These are phyloP conservation scores for Rhizomys pruinosus DNA, from an alignment of 2,113 vertebrate species.

Conservation along the genomic window DNA sequence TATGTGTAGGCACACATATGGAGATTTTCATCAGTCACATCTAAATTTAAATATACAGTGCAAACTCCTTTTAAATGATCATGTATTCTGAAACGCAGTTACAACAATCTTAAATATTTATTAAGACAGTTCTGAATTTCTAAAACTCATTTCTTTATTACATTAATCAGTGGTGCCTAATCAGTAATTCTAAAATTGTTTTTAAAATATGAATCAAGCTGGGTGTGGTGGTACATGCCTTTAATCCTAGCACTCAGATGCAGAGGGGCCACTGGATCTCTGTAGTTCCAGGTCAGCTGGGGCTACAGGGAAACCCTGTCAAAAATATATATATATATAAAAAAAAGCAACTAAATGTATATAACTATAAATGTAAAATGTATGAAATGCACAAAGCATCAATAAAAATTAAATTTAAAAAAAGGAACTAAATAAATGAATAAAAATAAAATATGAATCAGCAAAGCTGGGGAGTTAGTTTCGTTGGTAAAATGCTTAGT, in stretches of 20 bases:
- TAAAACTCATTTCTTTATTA: background rate
- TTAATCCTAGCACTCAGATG: too few species aligned
- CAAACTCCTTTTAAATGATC: constrained; percentile 31
- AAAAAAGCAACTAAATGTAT: too few species aligned
- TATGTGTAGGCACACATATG: background rate
- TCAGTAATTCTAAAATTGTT: constrained; percentile 32
- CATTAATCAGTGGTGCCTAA: constrained; percentile 23
- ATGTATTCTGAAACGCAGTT: constrained; percentile 14
- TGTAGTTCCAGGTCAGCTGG: too few species aligned
- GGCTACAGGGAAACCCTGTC: too few species aligned
- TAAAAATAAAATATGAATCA: background rate
- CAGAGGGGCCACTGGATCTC: too few species aligned
- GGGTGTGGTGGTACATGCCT: too few species aligned
- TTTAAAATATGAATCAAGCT: background rate
- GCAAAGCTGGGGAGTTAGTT: background rate
- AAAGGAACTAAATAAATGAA: too few species aligned
- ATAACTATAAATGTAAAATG: too few species aligned
- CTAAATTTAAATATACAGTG: background rate
- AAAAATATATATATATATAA: too few species aligned
- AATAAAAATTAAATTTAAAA: too few species aligned
- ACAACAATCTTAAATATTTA: constrained; percentile 35
- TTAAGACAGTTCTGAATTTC: constrained; percentile 6
- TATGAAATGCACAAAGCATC: too few species aligned
- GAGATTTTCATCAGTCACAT: background rate
- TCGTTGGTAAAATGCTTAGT: background rate